Conservation (phyloP, 2,888 invertebrate genomes). For the Leptopterna dolabrata region DNA sequence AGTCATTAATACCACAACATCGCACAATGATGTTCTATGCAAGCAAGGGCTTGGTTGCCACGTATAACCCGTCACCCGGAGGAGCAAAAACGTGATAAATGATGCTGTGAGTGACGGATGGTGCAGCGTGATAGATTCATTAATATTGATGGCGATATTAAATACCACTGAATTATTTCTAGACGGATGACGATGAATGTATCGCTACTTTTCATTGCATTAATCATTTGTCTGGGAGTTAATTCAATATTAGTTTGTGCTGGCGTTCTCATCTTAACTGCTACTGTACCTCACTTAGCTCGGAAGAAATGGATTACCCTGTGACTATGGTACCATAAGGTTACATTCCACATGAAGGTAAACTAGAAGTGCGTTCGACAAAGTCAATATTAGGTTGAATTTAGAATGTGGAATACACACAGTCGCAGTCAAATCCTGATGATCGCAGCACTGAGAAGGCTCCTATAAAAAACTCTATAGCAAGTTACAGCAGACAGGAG, state of each 20-base stretch:
- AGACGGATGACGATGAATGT: neutral
- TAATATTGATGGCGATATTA: conserved; percentile 3
- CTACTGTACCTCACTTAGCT: too few relatives aligned
- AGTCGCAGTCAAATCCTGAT: too few relatives aligned
- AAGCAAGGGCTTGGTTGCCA: neutral
- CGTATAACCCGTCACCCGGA: neutral
- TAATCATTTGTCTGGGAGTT: neutral
- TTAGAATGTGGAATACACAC: too few relatives aligned
- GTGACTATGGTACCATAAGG: too few relatives aligned
- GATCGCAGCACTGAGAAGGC: too few relatives aligned
- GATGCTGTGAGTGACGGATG: neutral
- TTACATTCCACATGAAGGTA: too few relatives aligned
- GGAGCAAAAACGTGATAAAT: neutral
- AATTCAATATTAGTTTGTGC: neutral
- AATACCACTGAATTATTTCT: neutral
- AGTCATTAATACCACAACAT: neutral
- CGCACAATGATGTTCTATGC: neutral
- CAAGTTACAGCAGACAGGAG: too few relatives aligned
- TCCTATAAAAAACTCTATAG: too few relatives aligned
- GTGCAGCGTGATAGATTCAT: neutral
- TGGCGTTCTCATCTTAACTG: too few relatives aligned
- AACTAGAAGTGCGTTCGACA: too few relatives aligned
- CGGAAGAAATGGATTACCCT: too few relatives aligned
- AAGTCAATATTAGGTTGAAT: too few relatives aligned
- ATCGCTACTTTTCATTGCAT: neutral